Percentiles rank a stretch among this genome's conserved stretches.
Conservation (phyloP, 2,113 vertebrate genomes). For the Elaphurus davidianus region DNA sequence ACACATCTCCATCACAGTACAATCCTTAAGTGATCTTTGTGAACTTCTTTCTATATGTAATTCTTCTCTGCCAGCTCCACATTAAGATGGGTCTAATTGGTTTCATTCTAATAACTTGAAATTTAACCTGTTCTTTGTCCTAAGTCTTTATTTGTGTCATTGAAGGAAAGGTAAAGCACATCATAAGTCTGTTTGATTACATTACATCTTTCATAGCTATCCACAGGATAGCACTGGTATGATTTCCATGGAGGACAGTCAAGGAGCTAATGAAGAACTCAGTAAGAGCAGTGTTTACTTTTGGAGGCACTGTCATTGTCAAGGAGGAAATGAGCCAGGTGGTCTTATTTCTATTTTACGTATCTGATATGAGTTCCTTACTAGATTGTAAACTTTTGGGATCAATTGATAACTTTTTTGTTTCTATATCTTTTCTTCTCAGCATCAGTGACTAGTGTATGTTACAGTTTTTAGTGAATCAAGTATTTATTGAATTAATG, state of each 20-base stretch:
- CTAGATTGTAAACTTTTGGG: background rate
- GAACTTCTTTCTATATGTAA: background rate
- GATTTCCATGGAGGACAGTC: background rate
- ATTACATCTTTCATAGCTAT: background rate
- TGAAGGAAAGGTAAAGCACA: background rate
- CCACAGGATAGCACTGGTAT: background rate
- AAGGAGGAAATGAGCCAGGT: background rate
- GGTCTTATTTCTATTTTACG: background rate
- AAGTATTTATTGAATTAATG: background rate
- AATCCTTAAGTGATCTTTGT: background rate
- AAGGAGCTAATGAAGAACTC: background rate
- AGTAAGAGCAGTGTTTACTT: background rate
- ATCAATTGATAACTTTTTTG: background rate
- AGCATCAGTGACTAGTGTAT: background rate
- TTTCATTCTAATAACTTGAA: background rate
- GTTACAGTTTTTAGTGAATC: constrained; percentile 29
- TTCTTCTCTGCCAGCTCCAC: background rate
- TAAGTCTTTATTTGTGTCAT: background rate
- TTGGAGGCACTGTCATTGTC: background rate
- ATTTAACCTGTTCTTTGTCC: background rate
- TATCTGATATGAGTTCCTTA: background rate
- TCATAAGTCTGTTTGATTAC: background rate
- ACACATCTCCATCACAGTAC: background rate
- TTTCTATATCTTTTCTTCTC: background rate
- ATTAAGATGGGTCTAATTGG: background rate